Evolutionary conservation across 2,888 invertebrate genomes (phyloP), one percentile per base, ranked within the genome.

Genomic region (Pyralis farinalis): DNA sequence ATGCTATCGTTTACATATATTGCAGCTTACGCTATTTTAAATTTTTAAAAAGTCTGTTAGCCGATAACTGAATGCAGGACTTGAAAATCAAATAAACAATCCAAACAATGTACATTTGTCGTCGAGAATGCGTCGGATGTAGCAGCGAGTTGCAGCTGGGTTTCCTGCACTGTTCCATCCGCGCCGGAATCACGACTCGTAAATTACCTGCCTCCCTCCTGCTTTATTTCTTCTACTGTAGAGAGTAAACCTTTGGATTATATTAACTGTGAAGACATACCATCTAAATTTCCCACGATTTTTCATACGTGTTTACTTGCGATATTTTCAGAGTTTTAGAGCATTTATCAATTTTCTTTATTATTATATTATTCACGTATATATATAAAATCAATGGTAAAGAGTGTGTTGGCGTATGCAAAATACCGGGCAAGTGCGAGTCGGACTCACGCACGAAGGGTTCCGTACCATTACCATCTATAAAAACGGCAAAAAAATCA

Each of bases 181-280:
- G 66, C 63, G 61, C 76, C 80, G 82, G 82, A 85, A 81, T 75
- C 68, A 63, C 69, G 56, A 70, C 68, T 80, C 82, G 80, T 85
- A 84, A 86, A 84, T 84, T 84, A 81, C 71, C 68, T 70, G 69
- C 66, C 69, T 68, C 72, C 69, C 73, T 71, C 67, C 60, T 66
- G 70, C 71, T 79, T 81, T 78, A 79, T 75, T 79, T 76, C 77
- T 75, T 78, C 59, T 67, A 59, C 68, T 66, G 61, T 58, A 58
- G 63, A 57, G 63, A 62, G 55, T 58, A 47, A 59, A 64, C 63
- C 67, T 71, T 68, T 55, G 58, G 58, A 73, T 71, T 72, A 32
- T 77, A 56, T 63, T 55, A 51, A 48, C 50, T 58, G 42, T 47
- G 51, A 55, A 59, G 58, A 70, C 67, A 65, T 64, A 65, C 63